Percentiles rank a stretch among this genome's conserved stretches.
Evolutionary conservation across 2,113 vertebrate genomes (phyloP).

Genomic region (Ameiurus melas): DNA sequence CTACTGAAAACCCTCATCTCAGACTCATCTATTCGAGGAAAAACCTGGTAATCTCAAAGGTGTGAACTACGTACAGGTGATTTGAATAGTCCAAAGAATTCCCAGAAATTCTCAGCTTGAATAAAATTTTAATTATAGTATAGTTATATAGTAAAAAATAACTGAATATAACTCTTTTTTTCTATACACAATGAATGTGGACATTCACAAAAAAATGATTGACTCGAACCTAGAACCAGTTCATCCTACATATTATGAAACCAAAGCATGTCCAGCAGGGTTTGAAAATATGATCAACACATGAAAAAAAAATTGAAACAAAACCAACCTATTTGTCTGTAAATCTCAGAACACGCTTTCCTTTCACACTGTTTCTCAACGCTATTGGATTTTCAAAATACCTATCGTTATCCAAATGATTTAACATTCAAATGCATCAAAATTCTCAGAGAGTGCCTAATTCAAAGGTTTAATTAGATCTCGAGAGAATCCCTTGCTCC

Average conservation of each 20-base stretch:
- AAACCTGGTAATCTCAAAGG: no score
- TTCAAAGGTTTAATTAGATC: conserved; percentile 12
- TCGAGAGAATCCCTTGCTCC: background rate
- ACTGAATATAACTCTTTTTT: no score
- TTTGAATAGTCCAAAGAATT: no score
- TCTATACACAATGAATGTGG: no score
- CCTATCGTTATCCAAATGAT: background rate
- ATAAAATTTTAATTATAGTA: no score
- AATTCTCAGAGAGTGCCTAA: background rate
- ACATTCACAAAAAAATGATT: background rate
- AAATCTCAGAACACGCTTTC: background rate
- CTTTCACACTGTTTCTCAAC: background rate
- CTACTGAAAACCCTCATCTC: background rate
- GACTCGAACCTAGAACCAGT: background rate
- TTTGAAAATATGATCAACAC: background rate
- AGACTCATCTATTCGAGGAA: background rate
- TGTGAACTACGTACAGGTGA: no score
- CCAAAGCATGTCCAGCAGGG: background rate
- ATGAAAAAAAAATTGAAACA: background rate
- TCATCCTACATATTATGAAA: background rate
- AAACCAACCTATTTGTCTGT: background rate
- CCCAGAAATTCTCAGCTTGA: no score
- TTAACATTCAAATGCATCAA: background rate
- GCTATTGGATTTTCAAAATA: background rate
- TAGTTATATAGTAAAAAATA: no score